Evolutionary conservation across 2,888 invertebrate species (phyloP), one percentile per base, ranked within the genome.

Genomic region (Ischnus inquisitorius): DNA sequence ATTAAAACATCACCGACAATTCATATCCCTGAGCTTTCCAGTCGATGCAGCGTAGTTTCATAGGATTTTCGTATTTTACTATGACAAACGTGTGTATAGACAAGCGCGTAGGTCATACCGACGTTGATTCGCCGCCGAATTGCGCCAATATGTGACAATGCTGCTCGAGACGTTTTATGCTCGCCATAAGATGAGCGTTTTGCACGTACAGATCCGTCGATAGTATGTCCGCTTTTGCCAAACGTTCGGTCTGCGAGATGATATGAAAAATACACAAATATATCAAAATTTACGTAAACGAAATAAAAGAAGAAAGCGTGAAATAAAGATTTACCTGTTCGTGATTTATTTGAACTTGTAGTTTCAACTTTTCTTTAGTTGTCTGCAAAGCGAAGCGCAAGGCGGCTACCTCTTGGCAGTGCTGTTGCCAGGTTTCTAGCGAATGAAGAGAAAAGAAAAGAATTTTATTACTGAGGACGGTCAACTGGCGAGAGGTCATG

Each of bases 151-250:
- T 93, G 84, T 94, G 94, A 89, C 94, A 94, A 88, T 94, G 94
- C 89, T 95, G 94, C 90, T 95, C 95, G 41, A 95, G 92, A 80
- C 94, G 94, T 91, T 95, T 95, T 22, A 95, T 94, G 76, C 95
- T 96, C 22, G 96, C 96, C 81, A 96, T 95, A 81, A 98, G 95
- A 93, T 97, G 96, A 75, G 97, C 96, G 94, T 98, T 98, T 94
- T 98, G 97, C 71, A 97, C 95, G 94, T 96, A 98, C 84, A 98
- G 94, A 91, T 97, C 97, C 94, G 97, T 97, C 25, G 97, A 96
- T 64, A 97, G 94, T 89, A 96, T 92, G 93, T 97, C 97, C 16
- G 97, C 96, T 90, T 95, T 95, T 51, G 96, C 95, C 80, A 97
- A 94, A 86, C 96, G 96, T 90, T 97, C 96, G 75, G 95, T 94